phyloP scores from a whole-genome alignment of 2,888 invertebrate species.

The Agrotis ipsilon region DNA sequence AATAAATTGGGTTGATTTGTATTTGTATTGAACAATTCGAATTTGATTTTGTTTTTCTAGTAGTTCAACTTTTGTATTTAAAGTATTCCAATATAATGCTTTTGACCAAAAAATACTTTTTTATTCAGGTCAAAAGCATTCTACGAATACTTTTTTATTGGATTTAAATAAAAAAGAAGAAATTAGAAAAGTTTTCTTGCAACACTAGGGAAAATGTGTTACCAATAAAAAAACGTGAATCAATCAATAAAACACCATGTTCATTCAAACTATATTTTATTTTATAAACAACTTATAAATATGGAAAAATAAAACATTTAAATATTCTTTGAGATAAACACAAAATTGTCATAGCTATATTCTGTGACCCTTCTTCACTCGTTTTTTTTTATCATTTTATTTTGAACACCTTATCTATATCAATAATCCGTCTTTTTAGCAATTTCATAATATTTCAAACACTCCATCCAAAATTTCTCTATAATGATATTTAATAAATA shows the following conservation, averaged over 20 bases:
- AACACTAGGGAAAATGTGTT: background rate
- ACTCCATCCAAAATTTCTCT: background rate
- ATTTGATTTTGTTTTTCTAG: background rate
- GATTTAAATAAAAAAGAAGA: background rate
- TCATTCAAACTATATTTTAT: conserved; percentile 18
- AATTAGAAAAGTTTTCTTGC: too few species aligned
- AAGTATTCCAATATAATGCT: too few species aligned
- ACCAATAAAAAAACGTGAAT: conserved; percentile 6
- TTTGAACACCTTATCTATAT: background rate
- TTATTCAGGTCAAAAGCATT: too few species aligned
- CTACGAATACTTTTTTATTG: too few species aligned
- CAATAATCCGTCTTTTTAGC: background rate
- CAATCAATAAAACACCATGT: conserved; percentile 23
- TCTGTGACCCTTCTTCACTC: background rate
- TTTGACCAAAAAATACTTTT: too few species aligned
- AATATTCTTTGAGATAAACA: too few species aligned
- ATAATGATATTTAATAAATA: too few species aligned
- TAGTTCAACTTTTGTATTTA: too few species aligned
- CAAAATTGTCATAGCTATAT: background rate
- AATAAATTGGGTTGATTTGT: background rate
- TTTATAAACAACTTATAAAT: background rate
- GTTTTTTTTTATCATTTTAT: background rate
- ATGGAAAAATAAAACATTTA: background rate
- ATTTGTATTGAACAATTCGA: background rate
- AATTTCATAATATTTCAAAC: background rate